These are phyloP conservation scores for Pararge aegeria DNA, from an alignment of 1,140 invertebrate species.

Conservation along the genomic window DNA sequence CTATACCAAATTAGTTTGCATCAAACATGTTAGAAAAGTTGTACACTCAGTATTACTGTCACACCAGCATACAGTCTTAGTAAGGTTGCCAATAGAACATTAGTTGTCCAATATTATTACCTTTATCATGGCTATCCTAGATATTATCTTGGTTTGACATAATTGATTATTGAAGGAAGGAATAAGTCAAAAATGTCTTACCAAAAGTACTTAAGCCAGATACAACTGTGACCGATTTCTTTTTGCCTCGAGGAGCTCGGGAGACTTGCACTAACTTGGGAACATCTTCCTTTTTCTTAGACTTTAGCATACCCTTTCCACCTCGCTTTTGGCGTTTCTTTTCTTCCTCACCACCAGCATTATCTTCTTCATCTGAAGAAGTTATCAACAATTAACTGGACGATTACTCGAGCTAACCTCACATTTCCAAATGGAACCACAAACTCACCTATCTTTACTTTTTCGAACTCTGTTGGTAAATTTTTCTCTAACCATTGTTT, in stretches of 20 bases:
- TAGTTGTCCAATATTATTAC: too few relatives aligned
- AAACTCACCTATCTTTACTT: slow-evolving; percentile 85
- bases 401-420: slow-evolving; percentile 21
- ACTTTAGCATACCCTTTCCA: slow-evolving; percentile 93
- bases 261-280: slow-evolving; percentile 92
- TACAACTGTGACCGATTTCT: slow-evolving; percentile 98
- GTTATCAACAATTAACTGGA: slow-evolving; percentile 8
- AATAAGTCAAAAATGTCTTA: slow-evolving; percentile 57
- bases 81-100: too few relatives aligned
- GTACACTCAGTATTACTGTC: too few relatives aligned
- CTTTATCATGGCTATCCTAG: neutral
- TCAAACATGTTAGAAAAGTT: too few relatives aligned
- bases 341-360: slow-evolving; percentile 89
- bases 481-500: slow-evolving; percentile 97
- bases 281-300: slow-evolving; percentile 93
- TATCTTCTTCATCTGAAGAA: slow-evolving; percentile 81
- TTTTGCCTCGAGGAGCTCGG: slow-evolving; percentile 96
- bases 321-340: slow-evolving; percentile 96
- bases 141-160: neutral
- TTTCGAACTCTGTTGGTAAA: slow-evolving; percentile 95
- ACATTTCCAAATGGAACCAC: slow-evolving; percentile 2
- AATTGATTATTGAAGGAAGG: neutral
- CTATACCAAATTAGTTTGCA: neutral
- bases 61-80: too few relatives aligned
- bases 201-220: slow-evolving; percentile 94